phyloP scores from a whole-genome alignment of 2,113 vertebrate genomes.

The Tachuris rubrigastra region DNA sequence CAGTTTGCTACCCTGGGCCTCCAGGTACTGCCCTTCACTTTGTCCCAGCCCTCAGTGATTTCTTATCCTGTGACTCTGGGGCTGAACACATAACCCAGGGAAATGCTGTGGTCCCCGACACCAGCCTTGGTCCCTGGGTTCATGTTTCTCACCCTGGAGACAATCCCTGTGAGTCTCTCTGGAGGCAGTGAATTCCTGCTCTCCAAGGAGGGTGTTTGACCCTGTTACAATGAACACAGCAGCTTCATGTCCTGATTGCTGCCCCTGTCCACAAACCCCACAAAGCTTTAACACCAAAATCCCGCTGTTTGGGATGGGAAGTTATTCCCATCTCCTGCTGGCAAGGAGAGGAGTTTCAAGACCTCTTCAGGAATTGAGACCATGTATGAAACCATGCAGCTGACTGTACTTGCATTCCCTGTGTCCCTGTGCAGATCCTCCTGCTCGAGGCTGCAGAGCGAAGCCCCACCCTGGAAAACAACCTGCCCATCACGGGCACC shows the following conservation, averaged over 20 bases:
- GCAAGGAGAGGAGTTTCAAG: not conserved
- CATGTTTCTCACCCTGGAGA: not conserved
- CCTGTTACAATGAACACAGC: not conserved
- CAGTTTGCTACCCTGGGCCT: not conserved
- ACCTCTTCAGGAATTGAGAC: not conserved
- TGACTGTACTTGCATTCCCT: not conserved
- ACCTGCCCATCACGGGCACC: conserved; percentile 57
- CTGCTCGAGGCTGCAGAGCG: conserved; percentile 73
- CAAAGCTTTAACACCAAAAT: not conserved
- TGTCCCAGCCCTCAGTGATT: not conserved
- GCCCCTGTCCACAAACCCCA: not conserved
- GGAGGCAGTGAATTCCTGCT: not conserved
- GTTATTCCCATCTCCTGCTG: not conserved
- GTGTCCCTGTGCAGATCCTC: conserved; percentile 73
- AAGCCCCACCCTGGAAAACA: conserved; percentile 54
- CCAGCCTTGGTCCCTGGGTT: not conserved
- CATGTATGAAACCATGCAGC: not conserved
- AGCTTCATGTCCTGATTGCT: not conserved
- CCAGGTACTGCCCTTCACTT: not conserved
- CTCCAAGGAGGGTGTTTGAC: not conserved
- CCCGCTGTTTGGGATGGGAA: not conserved
- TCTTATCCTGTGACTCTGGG: not conserved
- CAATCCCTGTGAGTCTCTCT: not conserved
- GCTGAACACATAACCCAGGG: not conserved
- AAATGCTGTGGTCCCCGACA: not conserved